Evolutionary conservation across 92 coral and sea anemone species (phyloP).

Genomic region (Epizoanthus fatuus): DNA sequence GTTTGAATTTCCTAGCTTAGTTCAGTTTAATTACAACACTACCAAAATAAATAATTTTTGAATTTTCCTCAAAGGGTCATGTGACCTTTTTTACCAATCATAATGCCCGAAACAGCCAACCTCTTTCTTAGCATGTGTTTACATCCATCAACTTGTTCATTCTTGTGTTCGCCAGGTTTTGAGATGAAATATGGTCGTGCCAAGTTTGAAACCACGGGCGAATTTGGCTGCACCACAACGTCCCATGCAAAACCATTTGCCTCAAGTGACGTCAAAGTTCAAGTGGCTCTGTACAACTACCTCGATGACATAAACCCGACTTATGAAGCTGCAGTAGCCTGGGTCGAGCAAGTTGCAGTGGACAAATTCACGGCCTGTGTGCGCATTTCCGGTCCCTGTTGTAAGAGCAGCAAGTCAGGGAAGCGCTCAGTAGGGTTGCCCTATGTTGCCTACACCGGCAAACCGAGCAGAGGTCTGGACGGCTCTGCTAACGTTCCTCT

Average conservation of each 20-base stretch:
- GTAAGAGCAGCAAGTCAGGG: slow-evolving; percentile 32
- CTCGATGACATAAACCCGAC: slow-evolving; percentile 53
- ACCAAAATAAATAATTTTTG: too few species aligned
- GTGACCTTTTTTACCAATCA: too few species aligned
- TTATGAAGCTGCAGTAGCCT: slow-evolving; percentile 86
- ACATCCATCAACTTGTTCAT: too few species aligned
- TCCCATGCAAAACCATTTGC: neutral
- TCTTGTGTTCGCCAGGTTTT: slow-evolving; percentile 6
- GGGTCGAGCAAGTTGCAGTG: slow-evolving; percentile 71
- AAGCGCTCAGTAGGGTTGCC: slow-evolving; percentile 63
- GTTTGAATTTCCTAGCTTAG: too few species aligned
- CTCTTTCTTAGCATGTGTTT: too few species aligned
- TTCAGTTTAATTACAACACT: too few species aligned
- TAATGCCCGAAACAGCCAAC: too few species aligned
- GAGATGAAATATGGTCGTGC: slow-evolving; percentile 18
- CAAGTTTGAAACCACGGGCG: slow-evolving; percentile 16
- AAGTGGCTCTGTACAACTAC: slow-evolving; percentile 18
- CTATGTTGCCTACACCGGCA: slow-evolving; percentile 73
- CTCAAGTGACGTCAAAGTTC: slow-evolving; percentile 34
- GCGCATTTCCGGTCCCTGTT: slow-evolving; percentile 78
- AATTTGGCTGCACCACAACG: slow-evolving; percentile 27
- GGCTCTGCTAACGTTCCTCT: slow-evolving; percentile 63
- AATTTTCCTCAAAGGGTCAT: too few species aligned
- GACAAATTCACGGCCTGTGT: slow-evolving; percentile 78
- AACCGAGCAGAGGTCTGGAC: slow-evolving; percentile 53